A percentile compares a stretch with the other conserved stretches of the same genome.
Evolutionary conservation across 2,113 vertebrate species (phyloP).

Genomic region (Gorilla gorilla): DNA sequence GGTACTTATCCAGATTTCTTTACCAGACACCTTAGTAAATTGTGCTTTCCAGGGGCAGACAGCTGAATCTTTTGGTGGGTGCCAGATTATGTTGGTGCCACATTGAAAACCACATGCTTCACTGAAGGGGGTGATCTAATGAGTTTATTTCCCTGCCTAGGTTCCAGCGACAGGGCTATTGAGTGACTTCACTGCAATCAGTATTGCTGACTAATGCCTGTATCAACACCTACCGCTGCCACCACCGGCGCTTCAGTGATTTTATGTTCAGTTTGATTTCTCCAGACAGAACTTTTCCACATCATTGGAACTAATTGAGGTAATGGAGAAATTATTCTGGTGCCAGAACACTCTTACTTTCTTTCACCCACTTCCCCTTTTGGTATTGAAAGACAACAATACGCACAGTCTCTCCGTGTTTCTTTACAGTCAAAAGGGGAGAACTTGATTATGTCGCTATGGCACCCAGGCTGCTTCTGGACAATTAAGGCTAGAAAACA

Average conservation of each 20-base stretch:
- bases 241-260: constrained; percentile 67
- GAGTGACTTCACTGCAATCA: constrained; percentile 84
- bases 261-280: constrained; percentile 80
- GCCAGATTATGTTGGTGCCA: constrained; percentile 63
- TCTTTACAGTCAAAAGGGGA: constrained; percentile 49
- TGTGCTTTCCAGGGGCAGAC: constrained; percentile 67
- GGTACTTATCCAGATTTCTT: constrained; percentile 50
- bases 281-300: constrained; percentile 87
- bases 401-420: constrained; percentile 69
- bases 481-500: background rate
- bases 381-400: constrained; percentile 81
- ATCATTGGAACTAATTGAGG: constrained; percentile 88
- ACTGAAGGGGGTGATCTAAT: constrained; percentile 79
- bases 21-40: constrained; percentile 56
- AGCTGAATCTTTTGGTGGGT: constrained; percentile 69
- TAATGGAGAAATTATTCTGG: constrained; percentile 87
- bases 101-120: constrained; percentile 63
- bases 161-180: constrained; percentile 75
- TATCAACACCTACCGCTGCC: constrained; percentile 86
- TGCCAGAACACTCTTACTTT: constrained; percentile 82
- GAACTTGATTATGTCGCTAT: fast-evolving
- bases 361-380: constrained; percentile 8
- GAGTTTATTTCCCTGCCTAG: constrained; percentile 74
- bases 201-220: constrained; percentile 85
- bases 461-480: background rate